phyloP scores from a whole-genome alignment of 2,888 invertebrate genomes.

The Drosophila rubida region DNA sequence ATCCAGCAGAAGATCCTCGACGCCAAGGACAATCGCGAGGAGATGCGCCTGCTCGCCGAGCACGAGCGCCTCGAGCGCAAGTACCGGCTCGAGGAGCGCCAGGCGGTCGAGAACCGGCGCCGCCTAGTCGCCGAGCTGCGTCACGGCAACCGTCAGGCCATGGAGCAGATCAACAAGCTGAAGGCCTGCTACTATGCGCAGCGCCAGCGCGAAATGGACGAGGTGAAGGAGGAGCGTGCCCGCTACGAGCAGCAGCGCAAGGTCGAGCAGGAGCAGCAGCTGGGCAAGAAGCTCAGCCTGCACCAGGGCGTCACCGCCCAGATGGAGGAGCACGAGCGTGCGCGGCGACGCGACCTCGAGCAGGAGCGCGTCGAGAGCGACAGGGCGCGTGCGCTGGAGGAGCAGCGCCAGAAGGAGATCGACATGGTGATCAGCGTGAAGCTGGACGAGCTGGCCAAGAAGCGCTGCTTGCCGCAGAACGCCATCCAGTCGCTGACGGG shows the following conservation, averaged over 20 bases:
- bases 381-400: conserved; percentile 20
- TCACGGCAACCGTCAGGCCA: conserved; percentile 48
- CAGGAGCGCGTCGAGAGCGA: conserved; percentile 44
- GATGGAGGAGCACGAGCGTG: conserved; percentile 63
- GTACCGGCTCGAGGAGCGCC: conserved; percentile 62
- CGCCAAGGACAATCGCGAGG: conserved; percentile 63
- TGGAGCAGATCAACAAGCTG: conserved; percentile 41
- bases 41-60: conserved; percentile 67
- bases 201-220: conserved; percentile 49
- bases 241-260: conserved; percentile 39
- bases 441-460: conserved; percentile 56
- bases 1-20: conserved; percentile 68
- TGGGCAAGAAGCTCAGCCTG: conserved; percentile 38
- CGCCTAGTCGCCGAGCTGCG: conserved; percentile 52
- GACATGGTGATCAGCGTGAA: conserved; percentile 69
- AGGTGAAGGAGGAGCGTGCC: conserved; percentile 37
- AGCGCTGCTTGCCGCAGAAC: conserved; percentile 49
- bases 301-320: conserved; percentile 56
- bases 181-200: conserved; percentile 62
- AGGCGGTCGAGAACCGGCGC: conserved; percentile 44
- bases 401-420: conserved; percentile 59
- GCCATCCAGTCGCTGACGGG: conserved; percentile 51
- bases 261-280: conserved; percentile 36
- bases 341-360: conserved; percentile 57
- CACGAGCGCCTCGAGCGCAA: conserved; percentile 66